A percentile compares a stretch with the other conserved stretches of the same genome.
Evolutionary conservation across 2,113 vertebrate genomes (phyloP).

Genomic region (Ornithorhynchus anatinus): DNA sequence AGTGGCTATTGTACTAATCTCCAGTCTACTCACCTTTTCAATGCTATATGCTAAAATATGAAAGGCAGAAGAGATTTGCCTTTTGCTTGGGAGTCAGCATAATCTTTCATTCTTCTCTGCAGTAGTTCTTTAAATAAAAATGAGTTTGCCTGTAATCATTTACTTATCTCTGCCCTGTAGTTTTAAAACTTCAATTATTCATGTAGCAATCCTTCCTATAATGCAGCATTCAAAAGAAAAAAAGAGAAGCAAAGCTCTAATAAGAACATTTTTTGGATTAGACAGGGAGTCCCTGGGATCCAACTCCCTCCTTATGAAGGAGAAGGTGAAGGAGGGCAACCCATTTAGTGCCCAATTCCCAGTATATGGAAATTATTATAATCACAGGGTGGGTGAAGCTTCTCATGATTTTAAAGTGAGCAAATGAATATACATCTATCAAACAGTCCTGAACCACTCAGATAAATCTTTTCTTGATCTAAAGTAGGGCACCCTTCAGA

Average conservation of each 20-base stretch:
- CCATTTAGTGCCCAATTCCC: neutral
- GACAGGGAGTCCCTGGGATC: slow-evolving; percentile 1
- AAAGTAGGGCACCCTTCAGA: neutral
- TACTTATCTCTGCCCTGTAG: slow-evolving; percentile 11
- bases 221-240: slow-evolving; percentile 1
- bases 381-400: neutral
- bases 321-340: slow-evolving; percentile 1
- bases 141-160: slow-evolving; percentile 17
- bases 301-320: slow-evolving; percentile 9
- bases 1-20: neutral
- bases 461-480: neutral
- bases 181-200: slow-evolving; percentile 33
- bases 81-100: neutral
- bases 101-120: neutral
- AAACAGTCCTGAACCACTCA: neutral
- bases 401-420: neutral
- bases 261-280: slow-evolving; percentile 27
- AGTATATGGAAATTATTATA: neutral
- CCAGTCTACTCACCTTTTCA: neutral
- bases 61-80: neutral
- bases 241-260: neutral
- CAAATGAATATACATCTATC: neutral
- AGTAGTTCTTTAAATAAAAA: slow-evolving; percentile 31
- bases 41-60: neutral
- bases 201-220: slow-evolving; percentile 17